These are phyloP conservation scores for Anoplophora glabripennis DNA, from an alignment of 1,140 invertebrate genomes.

Conservation along the genomic window DNA sequence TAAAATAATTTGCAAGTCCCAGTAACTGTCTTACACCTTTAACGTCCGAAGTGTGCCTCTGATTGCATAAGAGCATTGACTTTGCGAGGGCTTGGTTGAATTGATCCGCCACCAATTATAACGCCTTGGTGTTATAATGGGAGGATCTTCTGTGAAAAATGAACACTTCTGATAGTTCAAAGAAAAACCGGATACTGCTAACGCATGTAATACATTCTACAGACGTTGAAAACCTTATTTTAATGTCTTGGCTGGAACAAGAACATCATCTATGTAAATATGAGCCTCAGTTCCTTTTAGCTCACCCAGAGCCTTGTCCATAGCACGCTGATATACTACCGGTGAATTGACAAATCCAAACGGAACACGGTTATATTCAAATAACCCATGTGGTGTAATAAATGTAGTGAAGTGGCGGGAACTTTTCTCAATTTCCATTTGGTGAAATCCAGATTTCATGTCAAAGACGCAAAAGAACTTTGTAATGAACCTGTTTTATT, in stretches of 20 bases:
- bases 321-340: conserved; percentile 31
- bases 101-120: conserved; percentile 22
- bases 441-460: conserved; percentile 43
- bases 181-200: conserved; percentile 17
- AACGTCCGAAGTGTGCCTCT: conserved; percentile 26
- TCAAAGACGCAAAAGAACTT: conserved; percentile 34
- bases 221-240: conserved; percentile 31
- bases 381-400: conserved; percentile 31
- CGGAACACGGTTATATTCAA: conserved; percentile 36
- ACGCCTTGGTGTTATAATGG: conserved; percentile 37
- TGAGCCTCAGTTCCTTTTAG: conserved; percentile 24
- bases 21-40: conserved; percentile 37
- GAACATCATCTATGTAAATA: conserved; percentile 32
- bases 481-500: no score
- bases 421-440: conserved; percentile 22
- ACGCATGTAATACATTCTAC: conserved; percentile 24
- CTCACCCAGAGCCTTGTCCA: conserved; percentile 28
- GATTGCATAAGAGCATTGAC: conserved; percentile 34
- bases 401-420: conserved; percentile 24
- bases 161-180: conserved; percentile 36
- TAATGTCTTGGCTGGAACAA: conserved; percentile 38
- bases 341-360: conserved; percentile 37
- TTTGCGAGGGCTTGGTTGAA: conserved; percentile 35
- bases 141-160: conserved; percentile 32
- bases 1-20: conserved; percentile 31